Evolutionary conservation across 2,113 vertebrate genomes (phyloP), one percentile per base, ranked within the genome.

Genomic region (Hassar affinis): DNA sequence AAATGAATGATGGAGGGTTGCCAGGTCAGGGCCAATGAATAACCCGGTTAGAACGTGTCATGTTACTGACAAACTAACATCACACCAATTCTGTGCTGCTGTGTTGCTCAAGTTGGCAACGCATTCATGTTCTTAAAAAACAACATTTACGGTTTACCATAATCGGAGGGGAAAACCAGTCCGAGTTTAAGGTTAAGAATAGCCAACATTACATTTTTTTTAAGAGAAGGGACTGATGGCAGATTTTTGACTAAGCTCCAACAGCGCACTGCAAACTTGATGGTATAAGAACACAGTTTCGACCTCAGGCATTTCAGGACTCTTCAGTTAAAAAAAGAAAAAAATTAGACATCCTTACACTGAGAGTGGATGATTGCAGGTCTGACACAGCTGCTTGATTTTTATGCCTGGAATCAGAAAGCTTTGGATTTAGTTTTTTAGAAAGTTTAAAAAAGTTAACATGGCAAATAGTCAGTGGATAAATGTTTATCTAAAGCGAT

Each of bases 11-110:
- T 49, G 47, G 45, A 35, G 49, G 45, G 78, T 62, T 79, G 71
- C 64, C 38, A 66, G 81, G 82, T 79, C 84, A 82, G 59, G 57
- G 51, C 84, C 80, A 87, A 87, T 87, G 51, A 57, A 75, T 78
- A 64, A 86, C 51, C 85, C 45, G 12, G 35, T 18, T n/a, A 45
- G 15, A 71, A 18, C 38, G 30, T 45, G 49, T 69, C 42, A 45
- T 18, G 78, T 84, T 76, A 82, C 82, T 49, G 51, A 54, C 57
- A 51, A 35, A 74, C 77, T 14, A 79, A 56, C 38, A 25, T 49
- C 59, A 6, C 61, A 30, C 25, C 8, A 35, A 52, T 56, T 54
- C 18, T 76, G 17, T 54, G 51, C 20, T 49, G 47, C 27, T 33
- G 38, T 27, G 1, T 38, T 56, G 52, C 54, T 38, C 35, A 80